phyloP scores from a whole-genome alignment of 2,888 invertebrate genomes.

The Torymus auratus region DNA sequence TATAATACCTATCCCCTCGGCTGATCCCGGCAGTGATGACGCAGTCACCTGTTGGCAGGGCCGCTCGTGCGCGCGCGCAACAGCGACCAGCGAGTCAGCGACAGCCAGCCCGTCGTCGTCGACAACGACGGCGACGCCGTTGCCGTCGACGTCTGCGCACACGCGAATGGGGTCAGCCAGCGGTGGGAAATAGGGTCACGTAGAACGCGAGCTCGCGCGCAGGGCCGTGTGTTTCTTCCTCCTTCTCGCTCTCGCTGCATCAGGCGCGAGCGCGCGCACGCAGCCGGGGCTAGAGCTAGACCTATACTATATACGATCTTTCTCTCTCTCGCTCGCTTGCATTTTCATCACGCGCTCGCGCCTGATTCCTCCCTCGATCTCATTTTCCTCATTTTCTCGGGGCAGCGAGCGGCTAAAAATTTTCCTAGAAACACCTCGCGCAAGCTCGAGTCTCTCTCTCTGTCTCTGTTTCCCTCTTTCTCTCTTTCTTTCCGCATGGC shows the following conservation, averaged over 20 bases:
- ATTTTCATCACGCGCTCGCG: too few species aligned
- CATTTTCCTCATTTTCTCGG: too few species aligned
- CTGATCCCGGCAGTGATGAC: slow-evolving; percentile 59
- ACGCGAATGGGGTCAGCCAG: slow-evolving; percentile 60
- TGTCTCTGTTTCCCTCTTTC: too few species aligned
- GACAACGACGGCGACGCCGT: slow-evolving; percentile 13
- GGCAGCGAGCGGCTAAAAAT: too few species aligned
- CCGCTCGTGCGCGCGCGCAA: not conserved
- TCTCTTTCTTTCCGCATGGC: too few species aligned
- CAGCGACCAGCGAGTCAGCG: slow-evolving; percentile 35
- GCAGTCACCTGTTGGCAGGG: slow-evolving; percentile 55
- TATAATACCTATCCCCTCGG: not conserved
- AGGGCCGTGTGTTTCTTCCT: not conserved
- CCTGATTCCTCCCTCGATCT: slow-evolving; percentile 8
- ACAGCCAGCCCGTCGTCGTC: slow-evolving; percentile 50
- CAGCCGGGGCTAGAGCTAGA: too few species aligned
- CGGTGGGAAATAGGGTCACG: slow-evolving; percentile 57
- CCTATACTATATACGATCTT: too few species aligned
- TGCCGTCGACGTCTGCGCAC: slow-evolving; percentile 42
- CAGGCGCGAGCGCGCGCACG: too few species aligned
- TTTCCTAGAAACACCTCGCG: too few species aligned
- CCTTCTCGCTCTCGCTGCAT: too few species aligned
- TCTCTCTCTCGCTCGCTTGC: too few species aligned
- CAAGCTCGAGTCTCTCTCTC: too few species aligned
- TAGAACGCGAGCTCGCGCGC: not conserved